Conservation (phyloP, 2,113 vertebrate genomes). For the Capreolus pygargus region DNA sequence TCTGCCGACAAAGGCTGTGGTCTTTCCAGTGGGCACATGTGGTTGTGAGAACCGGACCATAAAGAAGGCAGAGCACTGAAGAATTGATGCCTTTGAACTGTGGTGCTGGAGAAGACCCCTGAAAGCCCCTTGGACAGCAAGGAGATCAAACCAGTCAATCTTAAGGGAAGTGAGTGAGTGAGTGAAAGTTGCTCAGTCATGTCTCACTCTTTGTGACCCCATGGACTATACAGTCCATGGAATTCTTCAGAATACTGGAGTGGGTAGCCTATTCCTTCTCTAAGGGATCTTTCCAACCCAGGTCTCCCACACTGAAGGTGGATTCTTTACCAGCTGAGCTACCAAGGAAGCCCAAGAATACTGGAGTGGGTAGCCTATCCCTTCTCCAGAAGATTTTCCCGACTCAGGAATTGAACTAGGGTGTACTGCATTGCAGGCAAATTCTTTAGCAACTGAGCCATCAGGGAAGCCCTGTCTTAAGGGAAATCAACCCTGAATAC, state of each 20-base stretch:
- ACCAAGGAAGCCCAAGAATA: background rate
- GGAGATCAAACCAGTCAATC: no score
- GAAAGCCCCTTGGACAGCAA: no score
- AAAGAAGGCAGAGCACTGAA: no score
- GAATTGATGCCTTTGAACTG: no score
- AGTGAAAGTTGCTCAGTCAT: background rate
- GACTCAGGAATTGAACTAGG: background rate
- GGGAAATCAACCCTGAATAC: background rate
- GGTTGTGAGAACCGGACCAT: no score
- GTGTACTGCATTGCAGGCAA: background rate
- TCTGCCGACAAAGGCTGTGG: no score
- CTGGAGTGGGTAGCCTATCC: background rate
- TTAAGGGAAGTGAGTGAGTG: background rate
- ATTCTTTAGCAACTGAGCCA: background rate
- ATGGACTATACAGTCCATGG: background rate
- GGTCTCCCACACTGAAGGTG: background rate
- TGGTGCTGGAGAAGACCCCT: no score
- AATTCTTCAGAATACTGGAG: background rate
- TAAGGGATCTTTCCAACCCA: background rate
- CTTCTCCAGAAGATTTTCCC: background rate
- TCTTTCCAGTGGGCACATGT: no score
- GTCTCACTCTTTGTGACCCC: background rate
- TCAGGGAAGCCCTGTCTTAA: background rate
- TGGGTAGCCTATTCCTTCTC: background rate
- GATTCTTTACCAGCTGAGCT: background rate